Base-by-base conservation (phyloP, 2,797 vertebrate genomes). In the Sphenopsis melanotis region DNA sequence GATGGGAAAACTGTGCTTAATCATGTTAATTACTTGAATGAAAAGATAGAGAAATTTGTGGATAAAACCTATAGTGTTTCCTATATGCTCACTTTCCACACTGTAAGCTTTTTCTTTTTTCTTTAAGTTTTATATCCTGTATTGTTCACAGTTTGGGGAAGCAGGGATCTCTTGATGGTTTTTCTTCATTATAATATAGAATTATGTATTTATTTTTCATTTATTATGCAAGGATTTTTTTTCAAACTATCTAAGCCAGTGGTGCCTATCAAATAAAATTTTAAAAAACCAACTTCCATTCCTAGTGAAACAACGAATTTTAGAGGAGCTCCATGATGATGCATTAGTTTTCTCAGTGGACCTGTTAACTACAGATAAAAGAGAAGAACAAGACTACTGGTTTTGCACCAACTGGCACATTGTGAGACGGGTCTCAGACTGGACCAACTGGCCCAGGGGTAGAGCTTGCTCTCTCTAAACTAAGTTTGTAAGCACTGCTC, bases 1-100 rank as follows among this genome's bases (percentile, higher is more conserved):
- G 46, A 74, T 87, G 34, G 26, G 46, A 69, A 94, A 97, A 88
- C 71, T 95, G 24, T 83, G 89, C 44, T 96, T 91, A 87, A 66
- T 95, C 92, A 87, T 83, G 77, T 87, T 95, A 68, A 90, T 36
- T 79, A 42, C 47, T 90, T 91, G 50, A 93, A 49, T 89, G 76
- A 89, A 82, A 61, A 61, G 90, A 34, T 65, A 32, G 17, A 85
- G 80, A 95, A 95, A 91, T 64, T 90, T 65, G 75, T 50, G 92
- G 34, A 36, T 77, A 76, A 78, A 30, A 55, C 26, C 41, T 68
- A 82, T 46, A 56, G 3, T n/a, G 20, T 66, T 88, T 70, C 15
- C 21, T 4, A 24, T 52, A 29, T 30, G 90, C 20, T 86, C 23
- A 52, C 12, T 24, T 7, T 52, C 5, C 3, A 72, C 27, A 39